phyloP scores from a whole-genome alignment of 2,888 invertebrate species.

The Bugulina stolonifera region DNA sequence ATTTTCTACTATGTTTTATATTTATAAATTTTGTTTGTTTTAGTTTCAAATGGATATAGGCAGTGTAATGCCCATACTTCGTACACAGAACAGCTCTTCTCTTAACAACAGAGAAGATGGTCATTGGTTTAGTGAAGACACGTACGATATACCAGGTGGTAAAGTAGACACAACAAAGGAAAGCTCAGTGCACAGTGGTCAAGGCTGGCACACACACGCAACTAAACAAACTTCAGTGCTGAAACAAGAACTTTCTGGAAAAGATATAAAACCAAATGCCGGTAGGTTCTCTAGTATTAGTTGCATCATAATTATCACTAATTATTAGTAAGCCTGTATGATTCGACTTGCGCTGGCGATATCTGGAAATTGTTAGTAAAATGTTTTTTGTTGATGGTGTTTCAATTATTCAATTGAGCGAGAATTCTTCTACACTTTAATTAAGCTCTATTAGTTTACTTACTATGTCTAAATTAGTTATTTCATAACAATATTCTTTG shows the following conservation, averaged over 20 bases:
- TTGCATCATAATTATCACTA: too few relatives aligned
- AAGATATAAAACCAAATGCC: neutral
- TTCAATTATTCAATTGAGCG: too few relatives aligned
- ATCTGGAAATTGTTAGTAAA: neutral
- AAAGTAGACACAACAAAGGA: constrained; percentile 14
- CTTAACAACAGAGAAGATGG: neutral
- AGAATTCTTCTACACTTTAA: too few relatives aligned
- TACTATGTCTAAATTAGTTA: neutral
- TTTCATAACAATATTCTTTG: neutral
- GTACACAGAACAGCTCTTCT: neutral
- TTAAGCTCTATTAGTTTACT: neutral
- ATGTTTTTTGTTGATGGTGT: too few relatives aligned
- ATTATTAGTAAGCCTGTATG: neutral
- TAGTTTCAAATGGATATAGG: constrained; percentile 25
- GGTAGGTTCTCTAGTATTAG: too few relatives aligned
- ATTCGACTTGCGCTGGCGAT: too few relatives aligned
- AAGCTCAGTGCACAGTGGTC: constrained; percentile 4
- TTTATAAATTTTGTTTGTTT: neutral
- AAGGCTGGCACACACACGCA: constrained; percentile 14
- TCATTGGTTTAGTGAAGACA: neutral
- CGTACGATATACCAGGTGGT: constrained; percentile 22
- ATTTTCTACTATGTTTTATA: too few relatives aligned
- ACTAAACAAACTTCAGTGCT: constrained; percentile 4
- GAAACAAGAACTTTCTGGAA: constrained; percentile 15
- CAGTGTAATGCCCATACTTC: constrained; percentile 1